phyloP scores from a whole-genome alignment of 2,888 invertebrate genomes.

The Hirtodrosophila histrioides region DNA sequence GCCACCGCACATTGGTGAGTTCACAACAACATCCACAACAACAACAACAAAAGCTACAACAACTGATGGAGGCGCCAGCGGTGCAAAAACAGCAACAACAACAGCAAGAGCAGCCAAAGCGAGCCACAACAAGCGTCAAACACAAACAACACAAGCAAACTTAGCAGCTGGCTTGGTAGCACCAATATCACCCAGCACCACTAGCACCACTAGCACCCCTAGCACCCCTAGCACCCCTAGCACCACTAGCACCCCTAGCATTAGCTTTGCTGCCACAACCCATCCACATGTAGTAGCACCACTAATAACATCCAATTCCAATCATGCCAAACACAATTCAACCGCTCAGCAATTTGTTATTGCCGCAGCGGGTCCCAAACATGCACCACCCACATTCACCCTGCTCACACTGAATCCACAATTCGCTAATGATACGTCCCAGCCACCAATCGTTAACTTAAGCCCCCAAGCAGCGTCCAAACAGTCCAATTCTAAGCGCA shows the following conservation, averaged over 20 bases:
- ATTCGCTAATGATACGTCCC: not conserved
- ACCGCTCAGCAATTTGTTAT: slow-evolving; percentile 49
- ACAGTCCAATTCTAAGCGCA: slow-evolving; percentile 50
- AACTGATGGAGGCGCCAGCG: slow-evolving; percentile 31
- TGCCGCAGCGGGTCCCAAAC: slow-evolving; percentile 53
- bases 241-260: slow-evolving; percentile 2
- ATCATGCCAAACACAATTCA: slow-evolving; percentile 52
- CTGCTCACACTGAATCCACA: slow-evolving; percentile 63
- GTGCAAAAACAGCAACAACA: slow-evolving; percentile 14
- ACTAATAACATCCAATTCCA: slow-evolving; percentile 35
- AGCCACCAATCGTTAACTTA: slow-evolving; percentile 1
- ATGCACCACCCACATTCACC: slow-evolving; percentile 59
- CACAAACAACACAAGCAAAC: slow-evolving; percentile 34
- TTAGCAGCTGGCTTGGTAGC: slow-evolving; percentile 23
- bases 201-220: slow-evolving; percentile 28
- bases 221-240: slow-evolving; percentile 12
- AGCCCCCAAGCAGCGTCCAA: slow-evolving; percentile 37
- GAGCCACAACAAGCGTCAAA: slow-evolving; percentile 12
- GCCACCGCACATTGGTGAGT: slow-evolving; percentile 84
- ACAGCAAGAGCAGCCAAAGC: slow-evolving; percentile 19
- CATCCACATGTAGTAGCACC: slow-evolving; percentile 48
- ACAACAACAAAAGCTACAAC: slow-evolving; percentile 25
- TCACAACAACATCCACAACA: slow-evolving; percentile 51
- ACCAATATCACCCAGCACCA: slow-evolving; percentile 21
- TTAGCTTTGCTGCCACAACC: not conserved